Evolutionary conservation across 2,113 vertebrate genomes (phyloP).

Genomic region (Vanacampus margaritifer): DNA sequence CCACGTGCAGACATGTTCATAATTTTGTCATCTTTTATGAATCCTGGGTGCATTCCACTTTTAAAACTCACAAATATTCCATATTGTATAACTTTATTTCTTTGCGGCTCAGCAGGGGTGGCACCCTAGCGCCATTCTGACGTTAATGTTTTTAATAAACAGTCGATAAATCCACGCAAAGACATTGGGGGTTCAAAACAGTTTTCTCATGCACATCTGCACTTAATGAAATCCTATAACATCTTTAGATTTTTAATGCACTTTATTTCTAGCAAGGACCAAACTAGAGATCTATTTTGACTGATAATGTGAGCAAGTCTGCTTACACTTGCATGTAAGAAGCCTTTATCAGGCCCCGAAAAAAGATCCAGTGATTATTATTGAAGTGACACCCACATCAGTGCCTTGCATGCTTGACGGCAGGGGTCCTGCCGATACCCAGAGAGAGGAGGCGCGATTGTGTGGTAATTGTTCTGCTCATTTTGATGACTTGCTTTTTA

Average conservation of each 20-base stretch:
- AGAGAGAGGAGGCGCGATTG: conserved; percentile 63
- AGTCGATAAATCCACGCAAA: not conserved
- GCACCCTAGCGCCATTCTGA: not conserved
- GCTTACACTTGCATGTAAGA: not conserved
- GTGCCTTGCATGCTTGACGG: conserved; percentile 50
- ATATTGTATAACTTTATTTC: not conserved
- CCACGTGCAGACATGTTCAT: not conserved
- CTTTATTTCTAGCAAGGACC: not conserved
- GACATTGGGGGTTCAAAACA: not conserved
- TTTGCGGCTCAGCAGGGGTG: not conserved
- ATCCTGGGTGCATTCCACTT: not conserved
- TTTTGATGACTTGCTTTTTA: conserved; percentile 77
- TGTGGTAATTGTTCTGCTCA: conserved; percentile 73
- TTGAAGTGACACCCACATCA: conserved; percentile 23
- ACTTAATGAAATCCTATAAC: not conserved
- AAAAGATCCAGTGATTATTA: conserved; percentile 22
- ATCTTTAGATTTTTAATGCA: not conserved
- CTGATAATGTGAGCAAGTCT: not conserved
- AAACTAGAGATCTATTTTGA: not conserved
- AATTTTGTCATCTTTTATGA: conserved; percentile 6
- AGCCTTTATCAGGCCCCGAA: not conserved
- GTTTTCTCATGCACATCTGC: conserved; percentile 5
- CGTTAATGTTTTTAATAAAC: not conserved
- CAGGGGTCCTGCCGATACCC: conserved; percentile 63
- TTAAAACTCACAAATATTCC: not conserved